A percentile compares a stretch with the other conserved stretches of the same genome.
Evolutionary conservation across 2,888 invertebrate genomes (phyloP).

Genomic region (Drosophila cognata): DNA sequence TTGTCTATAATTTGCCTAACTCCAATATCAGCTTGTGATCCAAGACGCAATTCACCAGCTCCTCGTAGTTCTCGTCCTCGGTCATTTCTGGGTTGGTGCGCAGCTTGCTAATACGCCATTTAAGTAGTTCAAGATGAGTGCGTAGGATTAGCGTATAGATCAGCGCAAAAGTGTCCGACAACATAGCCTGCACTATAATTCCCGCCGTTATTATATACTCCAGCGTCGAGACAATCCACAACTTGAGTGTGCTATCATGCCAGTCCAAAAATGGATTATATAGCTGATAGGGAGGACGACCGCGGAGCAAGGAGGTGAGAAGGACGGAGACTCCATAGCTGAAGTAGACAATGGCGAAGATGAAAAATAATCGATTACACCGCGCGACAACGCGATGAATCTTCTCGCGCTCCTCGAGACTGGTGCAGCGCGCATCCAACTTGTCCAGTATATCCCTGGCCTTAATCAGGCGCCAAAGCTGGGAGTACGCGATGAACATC

Average conservation of each 20-base stretch:
- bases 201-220: slow-evolving; percentile 65
- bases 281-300: slow-evolving; percentile 71
- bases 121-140: slow-evolving; percentile 62
- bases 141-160: slow-evolving; percentile 36
- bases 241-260: slow-evolving; percentile 46
- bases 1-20: slow-evolving; percentile 32
- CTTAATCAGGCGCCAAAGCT: slow-evolving; percentile 59
- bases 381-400: slow-evolving; percentile 63
- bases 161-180: slow-evolving; percentile 44
- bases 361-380: slow-evolving; percentile 53
- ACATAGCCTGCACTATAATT: slow-evolving; percentile 65
- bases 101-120: slow-evolving; percentile 58
- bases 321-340: slow-evolving; percentile 61
- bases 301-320: slow-evolving; percentile 54
- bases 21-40: slow-evolving; percentile 75
- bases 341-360: slow-evolving; percentile 63
- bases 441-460: slow-evolving; percentile 58
- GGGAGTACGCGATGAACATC: slow-evolving; percentile 51
- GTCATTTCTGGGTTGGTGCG: slow-evolving; percentile 41
- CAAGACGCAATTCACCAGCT: slow-evolving; percentile 64
- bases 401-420: slow-evolving; percentile 52
- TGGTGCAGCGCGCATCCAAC: slow-evolving; percentile 61
- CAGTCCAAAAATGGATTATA: slow-evolving; percentile 74
- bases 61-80: slow-evolving; percentile 65
- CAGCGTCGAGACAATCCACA: slow-evolving; percentile 53